Evolutionary conservation across 2,113 vertebrate genomes (phyloP), one percentile per base, ranked within the genome.

Genomic region (Columbina picui): DNA sequence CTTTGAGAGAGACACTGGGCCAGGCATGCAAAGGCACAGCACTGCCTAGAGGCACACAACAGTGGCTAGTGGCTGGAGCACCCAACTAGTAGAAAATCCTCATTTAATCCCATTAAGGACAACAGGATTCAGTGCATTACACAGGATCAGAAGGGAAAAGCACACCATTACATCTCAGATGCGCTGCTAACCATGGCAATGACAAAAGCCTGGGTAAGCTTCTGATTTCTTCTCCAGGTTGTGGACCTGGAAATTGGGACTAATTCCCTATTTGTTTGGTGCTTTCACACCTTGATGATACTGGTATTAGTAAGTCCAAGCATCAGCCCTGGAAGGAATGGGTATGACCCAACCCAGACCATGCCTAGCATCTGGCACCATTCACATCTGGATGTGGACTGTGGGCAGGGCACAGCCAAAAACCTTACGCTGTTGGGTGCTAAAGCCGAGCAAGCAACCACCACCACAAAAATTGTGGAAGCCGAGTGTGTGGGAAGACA

Each of bases 81-180:
- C 41, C 2, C 3, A 94, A 83, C 63, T 56, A 43, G 38, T 16
- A 74, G 76, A 77, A 96, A 94, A 96, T 70, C 71, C 70, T 76
- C 56, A 50, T 93, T 84, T 82, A 89, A 93, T 88, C 85, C 86
- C 70, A 82, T 55, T 81, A 81, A 87, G 69, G 76, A 64, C 88
- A 88, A 86, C 49, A 68, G 49, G 82, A 90, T 90, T 90, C 0
- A 5, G 75, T 81, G 76, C 76, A 68, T 91, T 88, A 61, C 49
- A 78, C 34, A 43, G 47, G 83, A 87, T 93, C 64, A 68, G 79
- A 74, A 88, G 63, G 79, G 69, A 90, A 88, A 91, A 60, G 76
- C 64, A 56, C 57, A 56, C 12, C 8, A n/a, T 45, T 84, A 60
- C 2, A 11, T 80, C 56, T 67, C 79, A 77, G 45, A 93, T 45